Conservation (phyloP, 2,888 invertebrate species). For the Euclidia mi region DNA sequence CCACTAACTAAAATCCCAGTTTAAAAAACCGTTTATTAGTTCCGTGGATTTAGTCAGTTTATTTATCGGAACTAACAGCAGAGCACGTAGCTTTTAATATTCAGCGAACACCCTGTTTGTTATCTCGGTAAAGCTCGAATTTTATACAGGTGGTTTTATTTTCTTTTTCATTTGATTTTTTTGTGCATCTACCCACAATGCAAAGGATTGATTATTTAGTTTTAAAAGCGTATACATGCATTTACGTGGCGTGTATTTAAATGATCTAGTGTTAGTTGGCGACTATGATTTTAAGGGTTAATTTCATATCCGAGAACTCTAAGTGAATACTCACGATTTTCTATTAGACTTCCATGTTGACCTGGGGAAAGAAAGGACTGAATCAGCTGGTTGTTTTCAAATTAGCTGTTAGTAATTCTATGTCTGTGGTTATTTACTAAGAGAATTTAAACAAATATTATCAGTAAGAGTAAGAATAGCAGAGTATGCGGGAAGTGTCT, state of each 20-base stretch:
- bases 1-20: constrained; percentile 4
- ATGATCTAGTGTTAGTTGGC: constrained; percentile 6
- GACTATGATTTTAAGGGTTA: constrained; percentile 7
- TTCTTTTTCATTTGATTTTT: constrained; percentile 9
- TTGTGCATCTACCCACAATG: neutral
- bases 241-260: constrained; percentile 15
- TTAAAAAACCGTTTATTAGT: constrained; percentile 27
- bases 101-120: constrained; percentile 26
- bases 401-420: neutral
- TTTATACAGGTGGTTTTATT: constrained; percentile 9
- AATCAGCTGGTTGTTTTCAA: constrained; percentile 24
- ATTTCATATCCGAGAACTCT: constrained; percentile 4
- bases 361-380: constrained; percentile 47
- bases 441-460: no score
- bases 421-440: no score
- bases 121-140: neutral
- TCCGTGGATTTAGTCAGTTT: constrained; percentile 28
- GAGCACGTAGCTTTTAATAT: constrained; percentile 35
- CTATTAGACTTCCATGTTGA: constrained; percentile 56
- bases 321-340: constrained; percentile 52
- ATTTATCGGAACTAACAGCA: constrained; percentile 25
- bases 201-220: neutral
- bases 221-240: constrained; percentile 15
- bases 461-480: no score
- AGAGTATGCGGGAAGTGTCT: no score